These are phyloP conservation scores for Leuciscus idus DNA, from an alignment of 2,113 vertebrate genomes.

Conservation along the genomic window DNA sequence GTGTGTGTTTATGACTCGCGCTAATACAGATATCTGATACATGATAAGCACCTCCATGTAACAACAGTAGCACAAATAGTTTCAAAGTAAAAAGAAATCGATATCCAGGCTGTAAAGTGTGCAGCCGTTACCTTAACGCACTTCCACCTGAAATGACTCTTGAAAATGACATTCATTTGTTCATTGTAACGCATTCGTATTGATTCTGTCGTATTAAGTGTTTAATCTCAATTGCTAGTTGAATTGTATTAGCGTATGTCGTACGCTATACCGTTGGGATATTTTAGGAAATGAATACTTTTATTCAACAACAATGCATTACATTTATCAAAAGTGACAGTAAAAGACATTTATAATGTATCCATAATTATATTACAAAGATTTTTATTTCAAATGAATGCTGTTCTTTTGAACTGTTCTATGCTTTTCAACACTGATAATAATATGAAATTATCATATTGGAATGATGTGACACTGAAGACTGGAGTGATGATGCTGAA, in stretches of 20 bases:
- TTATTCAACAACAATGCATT: neutral
- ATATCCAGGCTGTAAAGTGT: neutral
- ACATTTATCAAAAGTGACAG: neutral
- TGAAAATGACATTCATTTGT: neutral
- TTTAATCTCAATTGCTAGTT: too few relatives aligned
- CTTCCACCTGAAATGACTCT: neutral
- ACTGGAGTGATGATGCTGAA: neutral
- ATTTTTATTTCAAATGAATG: too few relatives aligned
- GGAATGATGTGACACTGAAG: neutral
- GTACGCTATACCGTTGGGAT: too few relatives aligned
- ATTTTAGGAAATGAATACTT: neutral
- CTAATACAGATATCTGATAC: slow-evolving; percentile 5
- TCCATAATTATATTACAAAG: too few relatives aligned
- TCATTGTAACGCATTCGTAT: too few relatives aligned
- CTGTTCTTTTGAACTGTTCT: too few relatives aligned
- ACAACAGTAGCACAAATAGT: neutral
- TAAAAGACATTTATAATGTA: neutral
- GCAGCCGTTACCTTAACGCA: neutral
- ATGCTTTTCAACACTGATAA: too few relatives aligned
- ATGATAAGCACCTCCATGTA: neutral
- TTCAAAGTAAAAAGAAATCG: neutral
- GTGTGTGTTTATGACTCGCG: neutral
- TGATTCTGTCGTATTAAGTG: too few relatives aligned
- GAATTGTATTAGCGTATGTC: too few relatives aligned
- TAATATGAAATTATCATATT: neutral